These are phyloP conservation scores for Ennomos quercinarius DNA, from an alignment of 2,888 invertebrate genomes.

Conservation along the genomic window DNA sequence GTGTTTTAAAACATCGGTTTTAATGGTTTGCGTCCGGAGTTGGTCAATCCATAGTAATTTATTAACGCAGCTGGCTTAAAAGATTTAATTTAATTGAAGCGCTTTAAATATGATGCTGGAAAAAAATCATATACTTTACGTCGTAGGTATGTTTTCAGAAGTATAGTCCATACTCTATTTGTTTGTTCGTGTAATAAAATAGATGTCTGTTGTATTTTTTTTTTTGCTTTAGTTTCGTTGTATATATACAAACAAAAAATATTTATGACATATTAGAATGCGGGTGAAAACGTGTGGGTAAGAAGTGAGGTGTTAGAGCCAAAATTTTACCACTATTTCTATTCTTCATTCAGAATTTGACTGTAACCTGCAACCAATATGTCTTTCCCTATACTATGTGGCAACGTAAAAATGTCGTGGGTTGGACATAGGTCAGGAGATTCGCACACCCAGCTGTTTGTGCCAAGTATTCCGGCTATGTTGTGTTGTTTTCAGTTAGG, in stretches of 20 bases:
- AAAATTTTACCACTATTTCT: slow-evolving; percentile 5
- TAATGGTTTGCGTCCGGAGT: slow-evolving; percentile 13
- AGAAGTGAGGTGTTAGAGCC: neutral
- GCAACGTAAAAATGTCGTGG: slow-evolving; percentile 46
- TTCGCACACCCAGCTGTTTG: slow-evolving; percentile 64
- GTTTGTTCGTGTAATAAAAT: too few species aligned
- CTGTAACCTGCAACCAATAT: slow-evolving; percentile 19
- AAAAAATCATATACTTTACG: neutral
- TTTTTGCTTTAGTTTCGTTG: too few species aligned
- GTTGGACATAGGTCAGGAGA: slow-evolving; percentile 63
- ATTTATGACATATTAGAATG: too few species aligned
- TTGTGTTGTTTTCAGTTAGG: slow-evolving; percentile 24
- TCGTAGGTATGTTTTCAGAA: too few species aligned
- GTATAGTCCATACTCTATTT: too few species aligned
- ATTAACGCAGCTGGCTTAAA: neutral
- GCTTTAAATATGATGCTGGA: neutral
- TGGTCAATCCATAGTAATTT: slow-evolving; percentile 4
- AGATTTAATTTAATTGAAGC: neutral
- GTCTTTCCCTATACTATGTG: slow-evolving; percentile 21
- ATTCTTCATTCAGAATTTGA: slow-evolving; percentile 23
- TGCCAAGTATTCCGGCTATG: slow-evolving; percentile 43
- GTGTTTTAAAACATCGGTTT: slow-evolving; percentile 26
- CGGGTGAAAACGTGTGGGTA: too few species aligned
- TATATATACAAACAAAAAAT: too few species aligned
- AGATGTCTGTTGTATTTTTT: too few species aligned